Percentiles rank a stretch among this genome's conserved stretches.
phyloP scores from a whole-genome alignment of 1,140 invertebrate genomes.

The Popillia japonica region DNA sequence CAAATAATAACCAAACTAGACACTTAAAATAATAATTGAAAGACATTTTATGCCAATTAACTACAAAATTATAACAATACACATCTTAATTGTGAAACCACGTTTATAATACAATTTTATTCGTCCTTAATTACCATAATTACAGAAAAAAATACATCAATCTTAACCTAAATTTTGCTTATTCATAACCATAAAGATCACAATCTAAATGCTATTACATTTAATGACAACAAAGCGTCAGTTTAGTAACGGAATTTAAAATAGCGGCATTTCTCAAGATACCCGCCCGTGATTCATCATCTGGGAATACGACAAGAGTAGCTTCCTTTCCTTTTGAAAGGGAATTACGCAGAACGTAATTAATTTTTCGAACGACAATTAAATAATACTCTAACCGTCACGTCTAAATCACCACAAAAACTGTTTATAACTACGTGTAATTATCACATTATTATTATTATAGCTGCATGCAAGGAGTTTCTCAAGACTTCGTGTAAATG shows the following conservation, averaged over 20 bases:
- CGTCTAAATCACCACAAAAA: neutral
- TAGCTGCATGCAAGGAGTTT: neutral
- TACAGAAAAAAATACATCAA: too few relatives aligned
- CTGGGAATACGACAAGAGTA: neutral
- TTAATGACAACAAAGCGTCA: neutral
- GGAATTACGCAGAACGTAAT: neutral
- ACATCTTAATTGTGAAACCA: too few relatives aligned
- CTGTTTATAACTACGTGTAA: neutral
- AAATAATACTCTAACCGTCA: neutral
- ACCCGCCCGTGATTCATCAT: neutral
- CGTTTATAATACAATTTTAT: too few relatives aligned
- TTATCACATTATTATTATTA: conserved; percentile 8
- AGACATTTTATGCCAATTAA: too few relatives aligned
- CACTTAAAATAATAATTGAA: too few relatives aligned
- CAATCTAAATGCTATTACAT: neutral
- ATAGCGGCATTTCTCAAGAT: neutral
- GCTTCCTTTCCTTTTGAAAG: conserved; percentile 9
- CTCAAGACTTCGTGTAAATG: neutral
- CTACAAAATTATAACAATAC: too few relatives aligned
- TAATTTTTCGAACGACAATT: neutral
- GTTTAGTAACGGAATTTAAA: neutral
- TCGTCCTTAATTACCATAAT: too few relatives aligned
- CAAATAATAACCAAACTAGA: too few relatives aligned
- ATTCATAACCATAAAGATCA: too few relatives aligned
- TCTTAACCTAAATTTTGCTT: too few relatives aligned